Conservation (phyloP, 2,888 invertebrate genomes). For the Stomorhina lunata region DNA sequence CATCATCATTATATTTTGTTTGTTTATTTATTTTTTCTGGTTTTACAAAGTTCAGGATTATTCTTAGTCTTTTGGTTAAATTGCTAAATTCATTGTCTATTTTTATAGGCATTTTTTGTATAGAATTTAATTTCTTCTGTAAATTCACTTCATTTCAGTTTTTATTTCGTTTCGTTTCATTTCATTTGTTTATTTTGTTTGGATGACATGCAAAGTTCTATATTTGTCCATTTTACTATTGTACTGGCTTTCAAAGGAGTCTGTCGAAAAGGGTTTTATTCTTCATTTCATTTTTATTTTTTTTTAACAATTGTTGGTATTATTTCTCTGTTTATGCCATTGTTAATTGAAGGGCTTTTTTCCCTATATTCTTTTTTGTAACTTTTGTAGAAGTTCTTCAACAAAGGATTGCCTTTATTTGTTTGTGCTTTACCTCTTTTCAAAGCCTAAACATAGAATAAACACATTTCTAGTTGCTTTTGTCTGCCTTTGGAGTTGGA, state of each 20-base stretch:
- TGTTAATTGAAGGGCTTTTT: constrained; percentile 54
- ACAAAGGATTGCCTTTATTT: constrained; percentile 26
- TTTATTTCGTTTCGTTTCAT: neutral
- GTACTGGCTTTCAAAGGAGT: neutral
- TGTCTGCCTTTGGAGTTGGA: neutral
- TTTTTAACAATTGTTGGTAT: constrained; percentile 41
- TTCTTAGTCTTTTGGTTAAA: constrained; percentile 42
- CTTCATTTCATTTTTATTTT: constrained; percentile 17
- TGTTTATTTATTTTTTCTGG: neutral
- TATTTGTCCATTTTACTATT: constrained; percentile 31
- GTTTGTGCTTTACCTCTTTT: neutral
- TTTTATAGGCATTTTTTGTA: constrained; percentile 1
- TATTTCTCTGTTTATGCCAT: constrained; percentile 27
- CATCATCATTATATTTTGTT: constrained; percentile 20
- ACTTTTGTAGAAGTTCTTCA: constrained; percentile 1
- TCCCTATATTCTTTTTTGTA: neutral
- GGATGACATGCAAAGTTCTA: constrained; percentile 63
- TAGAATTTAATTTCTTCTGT: neutral
- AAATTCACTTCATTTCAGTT: constrained; percentile 20
- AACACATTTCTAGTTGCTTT: neutral
- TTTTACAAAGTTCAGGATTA: constrained; percentile 47
- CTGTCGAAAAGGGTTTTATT: constrained; percentile 26
- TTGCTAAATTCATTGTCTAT: constrained; percentile 48
- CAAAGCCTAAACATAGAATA: neutral
- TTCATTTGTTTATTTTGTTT: constrained; percentile 43